Conservation (phyloP, 2,113 vertebrate species). For the Cryptomyrus ogoouensis region DNA sequence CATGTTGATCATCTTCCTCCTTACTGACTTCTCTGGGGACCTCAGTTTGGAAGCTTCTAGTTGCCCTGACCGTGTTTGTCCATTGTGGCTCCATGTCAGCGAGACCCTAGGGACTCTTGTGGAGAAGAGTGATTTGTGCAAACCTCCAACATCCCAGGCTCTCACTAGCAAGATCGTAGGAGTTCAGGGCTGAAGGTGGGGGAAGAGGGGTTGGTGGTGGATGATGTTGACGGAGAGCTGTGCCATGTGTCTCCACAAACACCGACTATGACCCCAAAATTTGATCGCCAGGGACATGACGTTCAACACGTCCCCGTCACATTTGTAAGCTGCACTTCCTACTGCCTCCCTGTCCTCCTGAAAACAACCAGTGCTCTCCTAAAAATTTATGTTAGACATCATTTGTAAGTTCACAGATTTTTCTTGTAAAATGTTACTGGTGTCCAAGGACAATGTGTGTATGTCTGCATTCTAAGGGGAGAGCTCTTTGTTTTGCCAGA, state of each 20-base stretch:
- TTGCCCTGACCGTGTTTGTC: not conserved
- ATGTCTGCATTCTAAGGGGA: not conserved
- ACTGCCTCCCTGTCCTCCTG: not conserved
- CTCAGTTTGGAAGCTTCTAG: not conserved
- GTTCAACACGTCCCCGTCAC: not conserved
- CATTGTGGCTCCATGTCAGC: not conserved
- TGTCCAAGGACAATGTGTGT: not conserved
- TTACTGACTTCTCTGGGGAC: not conserved
- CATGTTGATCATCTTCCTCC: not conserved
- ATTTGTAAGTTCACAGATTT: not conserved
- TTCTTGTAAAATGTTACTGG: not conserved
- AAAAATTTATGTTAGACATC: not conserved
- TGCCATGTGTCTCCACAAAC: not conserved
- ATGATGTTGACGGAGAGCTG: not conserved
- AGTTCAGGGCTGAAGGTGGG: not conserved
- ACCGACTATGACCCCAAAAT: not conserved
- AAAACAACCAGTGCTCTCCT: not conserved
- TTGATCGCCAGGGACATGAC: not conserved
- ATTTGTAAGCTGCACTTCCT: not conserved
- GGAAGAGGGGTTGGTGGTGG: not conserved
- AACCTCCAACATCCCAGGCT: not conserved
- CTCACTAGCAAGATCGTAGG: not conserved
- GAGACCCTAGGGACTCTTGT: not conserved
- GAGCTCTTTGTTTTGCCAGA: constrained; percentile 4
- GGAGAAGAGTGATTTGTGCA: not conserved